phyloP scores from a whole-genome alignment of 2,888 invertebrate genomes.

The Phalangium opilio region DNA sequence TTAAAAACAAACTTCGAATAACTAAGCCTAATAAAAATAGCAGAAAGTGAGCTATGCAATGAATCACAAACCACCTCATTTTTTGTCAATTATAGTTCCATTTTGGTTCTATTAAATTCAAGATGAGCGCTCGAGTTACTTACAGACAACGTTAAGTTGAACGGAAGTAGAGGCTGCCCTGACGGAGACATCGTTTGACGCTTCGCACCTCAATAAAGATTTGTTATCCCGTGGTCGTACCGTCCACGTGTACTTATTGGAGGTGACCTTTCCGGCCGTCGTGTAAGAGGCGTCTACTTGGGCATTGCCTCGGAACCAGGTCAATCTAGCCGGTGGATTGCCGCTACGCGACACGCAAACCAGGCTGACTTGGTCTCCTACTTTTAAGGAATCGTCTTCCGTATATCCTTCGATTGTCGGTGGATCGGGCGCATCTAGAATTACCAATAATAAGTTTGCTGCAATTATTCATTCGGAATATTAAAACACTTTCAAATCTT shows the following conservation, averaged over 20 bases:
- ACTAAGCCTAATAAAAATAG: too few relatives aligned
- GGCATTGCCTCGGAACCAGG: conserved; percentile 86
- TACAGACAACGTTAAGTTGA: conserved; percentile 68
- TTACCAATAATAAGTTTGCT: too few relatives aligned
- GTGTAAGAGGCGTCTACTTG: conserved; percentile 72
- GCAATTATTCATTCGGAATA: too few relatives aligned
- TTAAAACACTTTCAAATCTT: too few relatives aligned
- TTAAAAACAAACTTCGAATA: not conserved
- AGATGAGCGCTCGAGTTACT: too few relatives aligned
- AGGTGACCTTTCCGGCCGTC: conserved; percentile 72
- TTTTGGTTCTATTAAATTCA: too few relatives aligned
- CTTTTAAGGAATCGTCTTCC: conserved; percentile 69
- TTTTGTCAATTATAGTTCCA: too few relatives aligned
- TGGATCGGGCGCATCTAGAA: conserved; percentile 60
- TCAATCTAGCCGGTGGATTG: conserved; percentile 86
- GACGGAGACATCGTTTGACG: conserved; percentile 40
- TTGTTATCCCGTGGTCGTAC: conserved; percentile 84
- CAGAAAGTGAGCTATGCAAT: too few relatives aligned
- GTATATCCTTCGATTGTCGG: conserved; percentile 87
- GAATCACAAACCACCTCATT: too few relatives aligned
- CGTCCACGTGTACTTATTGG: conserved; percentile 75
- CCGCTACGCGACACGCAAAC: conserved; percentile 85
- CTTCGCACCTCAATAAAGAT: conserved; percentile 83
- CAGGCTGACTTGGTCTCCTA: conserved; percentile 76
- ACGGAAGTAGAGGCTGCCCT: conserved; percentile 19